Evolutionary conservation across 2,113 vertebrate genomes (phyloP).

Genomic region (Salvelinus alpinus): DNA sequence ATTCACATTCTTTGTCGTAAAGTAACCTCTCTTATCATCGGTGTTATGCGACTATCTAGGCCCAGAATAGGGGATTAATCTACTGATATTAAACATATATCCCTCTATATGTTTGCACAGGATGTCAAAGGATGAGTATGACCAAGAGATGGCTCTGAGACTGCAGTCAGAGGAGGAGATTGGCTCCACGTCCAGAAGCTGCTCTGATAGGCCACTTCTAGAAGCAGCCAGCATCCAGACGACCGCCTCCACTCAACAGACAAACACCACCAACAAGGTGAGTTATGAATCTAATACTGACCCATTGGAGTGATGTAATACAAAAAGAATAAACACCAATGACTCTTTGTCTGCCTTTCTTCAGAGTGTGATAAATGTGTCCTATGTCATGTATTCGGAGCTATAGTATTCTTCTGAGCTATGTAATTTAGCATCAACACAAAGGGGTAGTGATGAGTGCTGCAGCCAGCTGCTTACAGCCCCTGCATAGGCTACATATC

Average conservation of each 20-base stretch:
- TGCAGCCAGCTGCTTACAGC: too few relatives aligned
- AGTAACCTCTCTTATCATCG: too few relatives aligned
- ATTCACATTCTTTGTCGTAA: too few relatives aligned
- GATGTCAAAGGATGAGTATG: slow-evolving; percentile 95
- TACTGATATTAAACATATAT: neutral
- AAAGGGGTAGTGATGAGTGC: too few relatives aligned
- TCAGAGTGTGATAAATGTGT: too few relatives aligned
- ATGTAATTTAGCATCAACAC: too few relatives aligned
- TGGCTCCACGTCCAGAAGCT: slow-evolving; percentile 63
- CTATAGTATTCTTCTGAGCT: too few relatives aligned
- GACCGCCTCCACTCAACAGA: slow-evolving; percentile 28
- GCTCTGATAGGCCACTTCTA: slow-evolving; percentile 43
- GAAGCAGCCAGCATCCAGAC: slow-evolving; percentile 31
- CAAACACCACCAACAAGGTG: slow-evolving; percentile 53
- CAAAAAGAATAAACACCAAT: neutral
- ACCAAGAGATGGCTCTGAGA: slow-evolving; percentile 74
- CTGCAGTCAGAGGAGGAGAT: slow-evolving; percentile 48
- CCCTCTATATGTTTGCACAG: slow-evolving; percentile 68
- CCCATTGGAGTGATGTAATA: neutral
- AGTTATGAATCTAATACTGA: slow-evolving; percentile 7
- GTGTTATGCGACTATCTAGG: too few relatives aligned
- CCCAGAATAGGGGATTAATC: too few relatives aligned
- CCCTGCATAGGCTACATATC: too few relatives aligned
- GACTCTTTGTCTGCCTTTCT: too few relatives aligned
- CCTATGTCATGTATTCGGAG: too few relatives aligned